Base-by-base conservation (phyloP, 2,113 vertebrate species). In the Pycnonotus jocosus region DNA sequence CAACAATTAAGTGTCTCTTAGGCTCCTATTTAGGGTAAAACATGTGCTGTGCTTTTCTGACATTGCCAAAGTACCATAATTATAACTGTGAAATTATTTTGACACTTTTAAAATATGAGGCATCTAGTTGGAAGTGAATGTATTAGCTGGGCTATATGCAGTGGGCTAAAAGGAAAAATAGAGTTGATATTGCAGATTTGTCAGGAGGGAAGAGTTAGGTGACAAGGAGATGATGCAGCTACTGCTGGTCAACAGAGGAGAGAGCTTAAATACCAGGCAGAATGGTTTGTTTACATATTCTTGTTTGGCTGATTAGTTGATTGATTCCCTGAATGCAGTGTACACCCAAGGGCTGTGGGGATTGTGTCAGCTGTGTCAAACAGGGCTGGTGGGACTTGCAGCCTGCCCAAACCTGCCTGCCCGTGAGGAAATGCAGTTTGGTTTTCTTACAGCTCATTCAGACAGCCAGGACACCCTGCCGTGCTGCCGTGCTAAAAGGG, bases 71-170 rank as follows among this genome's bases (percentile, higher is more conserved):
- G 45, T 66, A 74, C 60, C 51, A 33, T 92, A 86, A 94, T 97
- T 94, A 94, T 38, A 38, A 88, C 81, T 77, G 79, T 81, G 69
- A 94, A 96, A 94, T 95, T 81, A 88, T 85, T 93, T 81, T 97
- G 95, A 94, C 93, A 94, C 69, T 92, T 95, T 80, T 17, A 95
- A 96, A 90, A 84, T 58, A 88, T 71, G 56, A 92, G 40, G 78
- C 64, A 81, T 84, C 38, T 78, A 74, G 60, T 38, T 47, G 33
- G 33, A 95, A 88, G 27, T 64, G 19, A 68, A 92, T 95, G 94
- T 96, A 86, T 87, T 82, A 74, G 40, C 31, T 58, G n/a, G 73
- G 42, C 4, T 83, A 40, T 35, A 58, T 58, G 33, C 88, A 86
- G 24, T 42, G 47, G 83, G n/a, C 17, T 90, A 66, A 91, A 65